Percentiles rank a stretch among this genome's conserved stretches.
These are phyloP conservation scores for Drosophila hydei DNA, from an alignment of 1,140 invertebrate genomes.

Conservation along the genomic window DNA sequence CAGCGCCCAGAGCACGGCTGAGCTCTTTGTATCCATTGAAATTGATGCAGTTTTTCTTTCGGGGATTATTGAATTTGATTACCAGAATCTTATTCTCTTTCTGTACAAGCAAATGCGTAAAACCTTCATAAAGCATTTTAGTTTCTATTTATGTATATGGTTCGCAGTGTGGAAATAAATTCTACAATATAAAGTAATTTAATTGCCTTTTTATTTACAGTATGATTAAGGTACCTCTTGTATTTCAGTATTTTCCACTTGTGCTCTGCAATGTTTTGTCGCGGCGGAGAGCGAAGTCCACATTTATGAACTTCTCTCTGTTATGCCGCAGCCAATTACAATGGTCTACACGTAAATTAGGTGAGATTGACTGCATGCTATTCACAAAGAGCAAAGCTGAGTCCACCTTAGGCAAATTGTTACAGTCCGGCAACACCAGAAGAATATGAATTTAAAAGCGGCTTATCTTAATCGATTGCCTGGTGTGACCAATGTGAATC, in stretches of 20 bases:
- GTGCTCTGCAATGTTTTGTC: neutral
- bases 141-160: neutral
- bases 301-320: neutral
- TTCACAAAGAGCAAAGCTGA: neutral
- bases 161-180: neutral
- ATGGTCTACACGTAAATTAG: neutral
- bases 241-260: neutral
- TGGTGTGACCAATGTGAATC: slow-evolving; percentile 1
- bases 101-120: slow-evolving; percentile 55
- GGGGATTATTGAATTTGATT: slow-evolving; percentile 90
- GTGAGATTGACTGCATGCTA: neutral
- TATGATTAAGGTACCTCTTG: no score
- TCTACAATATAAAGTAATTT: neutral
- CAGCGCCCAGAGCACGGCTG: slow-evolving; percentile 46
- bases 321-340: neutral
- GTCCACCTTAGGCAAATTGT: neutral
- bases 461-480: neutral
- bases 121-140: slow-evolving; percentile 59
- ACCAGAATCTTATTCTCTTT: slow-evolving; percentile 75
- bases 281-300: slow-evolving; percentile 2
- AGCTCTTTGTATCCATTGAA: slow-evolving; percentile 56
- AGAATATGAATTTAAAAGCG: neutral
- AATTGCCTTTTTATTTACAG: neutral
- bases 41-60: slow-evolving; percentile 92
- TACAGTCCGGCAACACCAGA: neutral